A percentile compares a stretch with the other conserved stretches of the same genome.
Conservation (phyloP, 2,113 vertebrate genomes). For the Regulus satrapa region DNA sequence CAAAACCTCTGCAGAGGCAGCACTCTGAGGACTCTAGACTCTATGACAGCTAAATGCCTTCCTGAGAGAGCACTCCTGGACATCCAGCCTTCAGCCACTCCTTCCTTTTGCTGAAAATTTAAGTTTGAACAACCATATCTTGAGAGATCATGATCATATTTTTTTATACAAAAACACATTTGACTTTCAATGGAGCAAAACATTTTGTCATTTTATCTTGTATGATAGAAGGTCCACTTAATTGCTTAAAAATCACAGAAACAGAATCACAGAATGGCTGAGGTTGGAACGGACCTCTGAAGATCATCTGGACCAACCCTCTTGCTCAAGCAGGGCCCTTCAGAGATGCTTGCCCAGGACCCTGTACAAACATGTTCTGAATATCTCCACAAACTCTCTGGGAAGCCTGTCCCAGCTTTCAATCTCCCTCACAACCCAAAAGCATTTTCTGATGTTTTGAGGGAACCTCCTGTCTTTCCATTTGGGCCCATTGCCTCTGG, state of each 20-base stretch:
- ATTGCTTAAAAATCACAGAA: not conserved
- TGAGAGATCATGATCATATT: not conserved
- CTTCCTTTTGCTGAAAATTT: not conserved
- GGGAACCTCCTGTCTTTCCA: not conserved
- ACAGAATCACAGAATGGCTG: not conserved
- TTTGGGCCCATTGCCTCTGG: not conserved
- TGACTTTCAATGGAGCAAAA: not conserved
- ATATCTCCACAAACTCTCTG: not conserved
- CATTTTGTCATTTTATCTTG: not conserved
- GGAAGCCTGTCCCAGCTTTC: not conserved
- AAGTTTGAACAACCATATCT: not conserved
- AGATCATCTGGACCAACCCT: not conserved
- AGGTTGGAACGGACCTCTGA: not conserved
- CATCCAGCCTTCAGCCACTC: not conserved
- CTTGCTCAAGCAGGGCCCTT: not conserved
- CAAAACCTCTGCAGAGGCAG: not conserved
- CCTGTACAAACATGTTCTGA: not conserved
- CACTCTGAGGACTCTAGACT: not conserved
- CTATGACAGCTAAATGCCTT: not conserved
- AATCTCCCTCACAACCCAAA: not conserved
- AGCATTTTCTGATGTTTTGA: not conserved
- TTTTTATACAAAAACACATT: not conserved
- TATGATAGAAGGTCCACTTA: not conserved
- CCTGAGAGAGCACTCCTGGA: not conserved
- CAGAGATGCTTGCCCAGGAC: not conserved